These are phyloP conservation scores for Rambutsinella grinnellia DNA, from an alignment of 2,888 invertebrate genomes.

Conservation along the genomic window DNA sequence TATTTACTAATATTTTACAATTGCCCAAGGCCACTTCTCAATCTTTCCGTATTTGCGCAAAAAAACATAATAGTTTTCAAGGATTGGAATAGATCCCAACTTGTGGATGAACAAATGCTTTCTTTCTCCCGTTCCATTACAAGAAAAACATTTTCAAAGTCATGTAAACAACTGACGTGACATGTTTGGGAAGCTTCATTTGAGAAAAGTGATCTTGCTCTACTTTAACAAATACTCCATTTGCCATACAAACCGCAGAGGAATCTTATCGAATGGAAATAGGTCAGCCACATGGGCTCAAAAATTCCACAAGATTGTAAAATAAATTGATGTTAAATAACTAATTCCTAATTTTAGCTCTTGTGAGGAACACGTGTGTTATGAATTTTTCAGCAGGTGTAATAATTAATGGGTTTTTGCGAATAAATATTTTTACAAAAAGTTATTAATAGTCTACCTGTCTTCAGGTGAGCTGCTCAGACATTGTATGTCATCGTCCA, in stretches of 20 bases:
- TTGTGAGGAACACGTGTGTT: too few species aligned
- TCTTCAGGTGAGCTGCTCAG: constrained; percentile 32
- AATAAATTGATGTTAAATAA: too few species aligned
- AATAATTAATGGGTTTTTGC: too few species aligned
- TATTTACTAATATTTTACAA: too few species aligned
- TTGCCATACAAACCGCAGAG: not conserved
- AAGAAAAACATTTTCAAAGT: not conserved
- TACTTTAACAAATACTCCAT: not conserved
- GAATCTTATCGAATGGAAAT: not conserved
- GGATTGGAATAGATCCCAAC: too few species aligned
- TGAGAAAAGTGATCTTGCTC: not conserved
- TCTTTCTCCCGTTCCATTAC: not conserved
- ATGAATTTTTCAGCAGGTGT: not conserved
- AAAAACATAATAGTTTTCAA: too few species aligned
- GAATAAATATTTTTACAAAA: not conserved
- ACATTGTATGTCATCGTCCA: not conserved
- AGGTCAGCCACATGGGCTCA: not conserved
- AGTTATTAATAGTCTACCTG: constrained; percentile 13
- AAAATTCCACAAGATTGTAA: not conserved
- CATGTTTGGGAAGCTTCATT: not conserved
- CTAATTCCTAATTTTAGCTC: too few species aligned
- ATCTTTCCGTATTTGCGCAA: too few species aligned
- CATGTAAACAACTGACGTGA: constrained; percentile 5
- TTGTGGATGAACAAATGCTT: not conserved
- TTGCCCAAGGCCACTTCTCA: too few species aligned